Evolutionary conservation across 1,140 invertebrate genomes (phyloP), one percentile per base, ranked within the genome.

Genomic region (Drosophila triauraria): DNA sequence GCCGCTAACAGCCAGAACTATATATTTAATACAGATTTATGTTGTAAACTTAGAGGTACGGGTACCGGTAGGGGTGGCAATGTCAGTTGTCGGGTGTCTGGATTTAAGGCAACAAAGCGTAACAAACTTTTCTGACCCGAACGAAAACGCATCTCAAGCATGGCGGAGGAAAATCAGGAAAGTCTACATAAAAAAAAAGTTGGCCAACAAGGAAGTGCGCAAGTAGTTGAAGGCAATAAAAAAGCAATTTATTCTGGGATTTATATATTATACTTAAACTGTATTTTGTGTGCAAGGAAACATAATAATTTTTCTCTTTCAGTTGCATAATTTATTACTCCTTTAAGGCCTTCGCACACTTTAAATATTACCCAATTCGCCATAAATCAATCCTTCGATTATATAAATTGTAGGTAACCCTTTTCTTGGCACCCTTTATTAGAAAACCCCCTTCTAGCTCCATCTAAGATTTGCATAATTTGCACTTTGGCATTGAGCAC

Each of bases 391-490:
- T 35, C 3, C 5, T 23, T 46, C 27, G 62, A 65, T 65, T 62
- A 44, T 46, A 32, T 30, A 61, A 32, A 44, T 43, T 10, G 15
- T 43, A 4, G 54, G 27, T 30, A 42, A 23, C 27, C 17, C 23
- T 62, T 56, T 62, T 42, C 30, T 42, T 23, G 35, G 32, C 43
- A 50, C 65, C 51, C 65, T 44, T 32, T 40, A 38, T 48, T 23
- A 30, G 32, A n/a, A n/a, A 10, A 35, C 7, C 44, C 20, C 43
- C 47, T n/a, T 5, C 20, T 20, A 10, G 25, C 20, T 17, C 35
- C 17, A 40, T 74, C 70, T 56, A n/a, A 17, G 64, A 70, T 82
- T 82, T 82, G 64, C 80, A 82, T 82, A 78, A 65, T 75, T 62
- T 75, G 20, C 60, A 64, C 62, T 81, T 78, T 81, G 57, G 61